Evolutionary conservation across 1,140 invertebrate species (phyloP).

Genomic region (Scylla paramamosain): DNA sequence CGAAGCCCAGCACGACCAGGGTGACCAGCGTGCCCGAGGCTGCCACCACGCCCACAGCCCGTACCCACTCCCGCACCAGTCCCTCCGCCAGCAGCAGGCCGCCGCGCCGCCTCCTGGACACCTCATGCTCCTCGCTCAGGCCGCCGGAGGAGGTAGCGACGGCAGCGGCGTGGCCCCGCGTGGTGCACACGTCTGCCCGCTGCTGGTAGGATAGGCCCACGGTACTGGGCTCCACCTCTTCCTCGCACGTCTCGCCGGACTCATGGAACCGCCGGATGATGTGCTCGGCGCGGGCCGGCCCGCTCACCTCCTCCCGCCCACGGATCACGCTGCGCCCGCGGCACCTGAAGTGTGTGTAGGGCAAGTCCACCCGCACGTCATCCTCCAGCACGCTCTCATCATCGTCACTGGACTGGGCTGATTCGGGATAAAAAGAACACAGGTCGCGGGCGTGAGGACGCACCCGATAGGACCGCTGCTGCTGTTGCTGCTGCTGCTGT

Average conservation of each 20-base stretch:
- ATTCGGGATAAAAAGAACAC: constrained; percentile 50
- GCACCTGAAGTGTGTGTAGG: constrained; percentile 67
- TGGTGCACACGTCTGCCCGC: constrained; percentile 63
- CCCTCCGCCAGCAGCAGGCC: constrained; percentile 69
- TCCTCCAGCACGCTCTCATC: constrained; percentile 50
- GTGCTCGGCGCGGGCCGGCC: constrained; percentile 43
- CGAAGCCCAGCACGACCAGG: constrained; percentile 66
- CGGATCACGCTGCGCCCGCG: constrained; percentile 58
- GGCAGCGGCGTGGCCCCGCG: constrained; percentile 38
- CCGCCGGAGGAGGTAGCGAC: neutral
- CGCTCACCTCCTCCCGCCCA: constrained; percentile 43
- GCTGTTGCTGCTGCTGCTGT: neutral
- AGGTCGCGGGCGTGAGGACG: constrained; percentile 27
- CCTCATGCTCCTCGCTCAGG: constrained; percentile 16
- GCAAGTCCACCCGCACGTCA: constrained; percentile 65
- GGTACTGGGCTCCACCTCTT: constrained; percentile 47
- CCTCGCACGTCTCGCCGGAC: constrained; percentile 47
- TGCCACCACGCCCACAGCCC: constrained; percentile 70
- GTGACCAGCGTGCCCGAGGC: constrained; percentile 70
- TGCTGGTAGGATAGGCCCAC: constrained; percentile 70
- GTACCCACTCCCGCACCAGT: constrained; percentile 67
- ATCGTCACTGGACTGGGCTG: constrained; percentile 58
- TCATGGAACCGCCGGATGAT: constrained; percentile 67
- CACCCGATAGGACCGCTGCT: neutral
- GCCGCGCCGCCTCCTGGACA: constrained; percentile 39